Evolutionary conservation across 2,888 invertebrate species (phyloP).

Genomic region (Nomada goodeniana): DNA sequence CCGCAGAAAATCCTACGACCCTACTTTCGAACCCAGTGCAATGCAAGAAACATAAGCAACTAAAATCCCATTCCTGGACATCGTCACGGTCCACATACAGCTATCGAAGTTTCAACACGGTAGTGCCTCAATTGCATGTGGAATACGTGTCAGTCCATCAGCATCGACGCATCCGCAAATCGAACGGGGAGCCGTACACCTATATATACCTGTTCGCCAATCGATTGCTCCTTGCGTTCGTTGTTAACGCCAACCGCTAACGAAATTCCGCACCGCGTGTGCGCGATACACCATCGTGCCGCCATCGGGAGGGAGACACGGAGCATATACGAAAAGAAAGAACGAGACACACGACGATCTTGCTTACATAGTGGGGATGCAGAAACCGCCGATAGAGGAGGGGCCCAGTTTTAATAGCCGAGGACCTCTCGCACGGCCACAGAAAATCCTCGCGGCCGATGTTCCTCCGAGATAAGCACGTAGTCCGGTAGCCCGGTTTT

Average conservation of each 20-base stretch:
- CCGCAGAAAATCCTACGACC: too few relatives aligned
- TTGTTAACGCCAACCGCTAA: constrained; percentile 20
- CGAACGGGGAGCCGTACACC: not conserved
- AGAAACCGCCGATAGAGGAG: constrained; percentile 53
- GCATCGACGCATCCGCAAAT: not conserved
- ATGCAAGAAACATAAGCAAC: too few relatives aligned
- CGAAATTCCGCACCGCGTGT: constrained; percentile 27
- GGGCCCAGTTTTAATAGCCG: constrained; percentile 66
- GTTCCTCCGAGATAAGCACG: constrained; percentile 78
- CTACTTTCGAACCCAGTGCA: too few relatives aligned
- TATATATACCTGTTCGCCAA: not conserved
- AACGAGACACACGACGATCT: not conserved
- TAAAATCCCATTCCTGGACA: too few relatives aligned
- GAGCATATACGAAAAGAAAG: not conserved
- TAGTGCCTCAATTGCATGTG: not conserved
- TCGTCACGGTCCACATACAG: not conserved
- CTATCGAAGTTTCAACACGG: constrained; percentile 44
- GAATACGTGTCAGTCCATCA: constrained; percentile 18
- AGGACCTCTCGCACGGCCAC: constrained; percentile 59
- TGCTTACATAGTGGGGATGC: constrained; percentile 20
- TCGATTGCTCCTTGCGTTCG: constrained; percentile 1
- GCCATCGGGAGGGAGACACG: not conserved
- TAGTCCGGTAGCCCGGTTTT: constrained; percentile 81
- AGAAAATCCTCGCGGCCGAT: constrained; percentile 72
- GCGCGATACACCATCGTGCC: not conserved